Percentiles rank a stretch among this genome's conserved stretches.
Conservation (phyloP, 2,888 invertebrate genomes). For the Syritta pipiens region DNA sequence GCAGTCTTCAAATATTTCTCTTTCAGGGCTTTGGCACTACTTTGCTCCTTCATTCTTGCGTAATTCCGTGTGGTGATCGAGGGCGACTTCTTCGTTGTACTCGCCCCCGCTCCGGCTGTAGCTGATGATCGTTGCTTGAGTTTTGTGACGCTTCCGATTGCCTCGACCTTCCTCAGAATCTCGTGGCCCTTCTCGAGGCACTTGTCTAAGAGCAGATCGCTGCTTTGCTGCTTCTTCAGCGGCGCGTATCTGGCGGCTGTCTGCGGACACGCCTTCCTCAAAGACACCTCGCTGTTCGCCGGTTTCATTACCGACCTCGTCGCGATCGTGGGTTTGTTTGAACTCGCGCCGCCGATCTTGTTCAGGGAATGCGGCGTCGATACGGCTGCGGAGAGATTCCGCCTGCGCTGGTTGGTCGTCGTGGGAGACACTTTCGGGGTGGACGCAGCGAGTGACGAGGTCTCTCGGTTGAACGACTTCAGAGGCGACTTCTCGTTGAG, state of each 20-base stretch:
- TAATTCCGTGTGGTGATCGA: constrained; percentile 44
- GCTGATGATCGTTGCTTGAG: constrained; percentile 25
- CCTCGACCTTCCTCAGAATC: constrained; percentile 77
- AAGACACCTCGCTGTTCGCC: constrained; percentile 69
- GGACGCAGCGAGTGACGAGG: constrained; percentile 37
- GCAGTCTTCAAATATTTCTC: constrained; percentile 46
- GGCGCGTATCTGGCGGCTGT: constrained; percentile 9
- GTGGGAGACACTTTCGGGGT: constrained; percentile 31
- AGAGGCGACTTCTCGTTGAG: constrained; percentile 62
- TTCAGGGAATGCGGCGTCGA: constrained; percentile 70
- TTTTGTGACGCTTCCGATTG: constrained; percentile 70
- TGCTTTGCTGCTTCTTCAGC: constrained; percentile 63
- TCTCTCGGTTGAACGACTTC: constrained; percentile 35
- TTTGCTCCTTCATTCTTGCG: constrained; percentile 56
- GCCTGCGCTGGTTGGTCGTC: constrained; percentile 16
- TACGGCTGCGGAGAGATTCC: constrained; percentile 60
- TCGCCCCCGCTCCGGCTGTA: constrained; percentile 16
- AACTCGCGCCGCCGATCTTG: constrained; percentile 62
- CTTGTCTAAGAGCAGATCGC: constrained; percentile 77
- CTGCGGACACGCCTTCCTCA: constrained; percentile 24
- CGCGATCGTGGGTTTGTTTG: constrained; percentile 8
- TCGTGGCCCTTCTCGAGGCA: constrained; percentile 78
- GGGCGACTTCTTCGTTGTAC: constrained; percentile 34
- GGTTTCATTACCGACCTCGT: constrained; percentile 53
- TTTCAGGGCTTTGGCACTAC: constrained; percentile 26